phyloP scores from a whole-genome alignment of 2,797 vertebrate species.

The Crotalus adamanteus region DNA sequence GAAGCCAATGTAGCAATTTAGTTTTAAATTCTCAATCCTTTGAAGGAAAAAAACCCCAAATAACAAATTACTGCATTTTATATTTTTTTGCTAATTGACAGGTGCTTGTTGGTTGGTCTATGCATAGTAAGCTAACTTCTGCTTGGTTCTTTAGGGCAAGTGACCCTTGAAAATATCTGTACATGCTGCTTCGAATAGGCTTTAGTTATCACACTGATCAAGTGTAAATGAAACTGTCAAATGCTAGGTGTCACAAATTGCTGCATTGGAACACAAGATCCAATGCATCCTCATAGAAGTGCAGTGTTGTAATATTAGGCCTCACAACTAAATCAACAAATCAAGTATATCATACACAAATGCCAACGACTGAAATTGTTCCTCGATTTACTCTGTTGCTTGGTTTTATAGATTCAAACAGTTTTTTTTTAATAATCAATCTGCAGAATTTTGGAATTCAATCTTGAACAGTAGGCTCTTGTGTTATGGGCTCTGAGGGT shows the following conservation, averaged over 20 bases:
- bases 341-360: neutral
- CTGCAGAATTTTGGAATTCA: neutral
- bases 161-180: neutral
- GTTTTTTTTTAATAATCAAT: neutral
- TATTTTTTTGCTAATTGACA: constrained; percentile 8
- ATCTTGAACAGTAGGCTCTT: neutral
- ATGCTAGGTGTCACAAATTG: neutral
- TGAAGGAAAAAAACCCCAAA: neutral
- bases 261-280: neutral
- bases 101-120: neutral
- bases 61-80: neutral
- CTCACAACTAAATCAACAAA: neutral
- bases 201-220: constrained; percentile 1
- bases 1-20: constrained; percentile 1
- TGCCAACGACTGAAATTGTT: neutral
- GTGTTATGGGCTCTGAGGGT: neutral
- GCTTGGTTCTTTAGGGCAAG: neutral
- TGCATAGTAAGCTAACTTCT: constrained; percentile 2
- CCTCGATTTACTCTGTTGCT: neutral
- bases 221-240: neutral
- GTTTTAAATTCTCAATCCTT: neutral
- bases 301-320: neutral
- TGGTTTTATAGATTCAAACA: neutral
- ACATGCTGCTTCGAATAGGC: neutral
- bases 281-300: neutral